These are phyloP conservation scores for Anguilla obscura DNA, from an alignment of 2,797 vertebrate genomes.

Conservation along the genomic window DNA sequence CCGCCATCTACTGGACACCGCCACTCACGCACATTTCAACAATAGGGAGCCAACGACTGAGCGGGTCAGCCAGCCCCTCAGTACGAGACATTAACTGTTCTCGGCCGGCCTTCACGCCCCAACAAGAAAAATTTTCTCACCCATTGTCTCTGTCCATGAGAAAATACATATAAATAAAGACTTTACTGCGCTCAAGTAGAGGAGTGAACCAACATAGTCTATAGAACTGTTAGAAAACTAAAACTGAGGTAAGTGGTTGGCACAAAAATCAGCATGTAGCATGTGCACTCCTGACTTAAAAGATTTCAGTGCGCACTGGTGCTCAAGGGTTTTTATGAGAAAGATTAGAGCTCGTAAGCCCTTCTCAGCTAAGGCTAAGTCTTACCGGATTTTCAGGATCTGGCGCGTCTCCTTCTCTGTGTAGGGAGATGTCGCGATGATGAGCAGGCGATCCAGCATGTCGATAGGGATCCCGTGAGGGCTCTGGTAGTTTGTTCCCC, in stretches of 20 bases:
- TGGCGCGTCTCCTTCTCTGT: constrained; percentile 91
- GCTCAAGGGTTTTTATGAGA: neutral
- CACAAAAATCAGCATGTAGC: too few species aligned
- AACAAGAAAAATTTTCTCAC: neutral
- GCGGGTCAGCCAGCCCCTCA: too few species aligned
- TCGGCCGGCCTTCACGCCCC: too few species aligned
- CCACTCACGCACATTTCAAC: too few species aligned
- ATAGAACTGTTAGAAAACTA: too few species aligned
- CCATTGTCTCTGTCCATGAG: neutral
- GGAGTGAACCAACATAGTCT: too few species aligned
- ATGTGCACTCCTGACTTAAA: neutral
- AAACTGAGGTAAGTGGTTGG: too few species aligned
- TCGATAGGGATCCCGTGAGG: constrained; percentile 93
- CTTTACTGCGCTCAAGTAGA: too few species aligned
- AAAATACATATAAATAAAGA: neutral
- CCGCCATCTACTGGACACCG: too few species aligned
- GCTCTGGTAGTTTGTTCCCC: constrained; percentile 92
- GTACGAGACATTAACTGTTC: too few species aligned
- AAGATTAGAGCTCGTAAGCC: neutral
- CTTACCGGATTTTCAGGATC: constrained; percentile 91
- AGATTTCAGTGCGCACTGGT: neutral
- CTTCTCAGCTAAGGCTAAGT: neutral
- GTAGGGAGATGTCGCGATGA: constrained; percentile 89
- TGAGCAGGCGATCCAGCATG: constrained; percentile 88
- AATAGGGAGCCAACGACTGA: too few species aligned